Base-by-base conservation (phyloP, 2,888 invertebrate genomes). In the Seira sanloemensis region DNA sequence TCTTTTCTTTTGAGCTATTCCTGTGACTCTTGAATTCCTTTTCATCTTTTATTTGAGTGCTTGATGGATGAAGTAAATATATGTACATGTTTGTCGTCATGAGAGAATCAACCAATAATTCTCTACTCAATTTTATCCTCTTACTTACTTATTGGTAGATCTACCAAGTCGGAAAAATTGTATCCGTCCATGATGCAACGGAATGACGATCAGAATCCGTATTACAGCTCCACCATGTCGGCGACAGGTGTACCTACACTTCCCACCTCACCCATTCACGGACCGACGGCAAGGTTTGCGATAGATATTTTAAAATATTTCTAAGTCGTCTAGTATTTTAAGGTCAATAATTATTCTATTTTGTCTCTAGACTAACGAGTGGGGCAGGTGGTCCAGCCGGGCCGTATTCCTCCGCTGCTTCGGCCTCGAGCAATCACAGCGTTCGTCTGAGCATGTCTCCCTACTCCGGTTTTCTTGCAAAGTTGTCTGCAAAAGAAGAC, bases 81-180 rank as follows among this genome's bases (percentile, higher is more conserved):
- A n/a, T n/a, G n/a, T n/a, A n/a, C n/a, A n/a, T n/a, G n/a, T n/a
- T n/a, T n/a, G n/a, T n/a, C n/a, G n/a, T n/a, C 26, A 18, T 77
- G 46, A 25, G 18, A 25, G 24, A 26, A 78, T 26, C 7, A 19
- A 19, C 25, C 18, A 26, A 71, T 74, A 18, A 73, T 50, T n/a
- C n/a, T n/a, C n/a, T n/a, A n/a, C n/a, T n/a, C n/a, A n/a, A n/a
- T n/a, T n/a, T n/a, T n/a, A n/a, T n/a, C n/a, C n/a, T n/a, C 62
- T 62, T 74, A 9, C 12, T 46, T 9, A n/a, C 62, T n/a, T n/a
- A 21, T 23, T 91, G 91, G 68, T 94, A 97, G 97, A 92, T 98
- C 98, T 62, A 97, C 97, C 19, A 97, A 97, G 92, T 98, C 97
- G 9, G 97, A 98, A 91, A 97, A 97, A 92, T 93, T 97, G 91